Evolutionary conservation across 1,140 invertebrate species (phyloP).

Genomic region (Leguminivora glycinivorella): DNA sequence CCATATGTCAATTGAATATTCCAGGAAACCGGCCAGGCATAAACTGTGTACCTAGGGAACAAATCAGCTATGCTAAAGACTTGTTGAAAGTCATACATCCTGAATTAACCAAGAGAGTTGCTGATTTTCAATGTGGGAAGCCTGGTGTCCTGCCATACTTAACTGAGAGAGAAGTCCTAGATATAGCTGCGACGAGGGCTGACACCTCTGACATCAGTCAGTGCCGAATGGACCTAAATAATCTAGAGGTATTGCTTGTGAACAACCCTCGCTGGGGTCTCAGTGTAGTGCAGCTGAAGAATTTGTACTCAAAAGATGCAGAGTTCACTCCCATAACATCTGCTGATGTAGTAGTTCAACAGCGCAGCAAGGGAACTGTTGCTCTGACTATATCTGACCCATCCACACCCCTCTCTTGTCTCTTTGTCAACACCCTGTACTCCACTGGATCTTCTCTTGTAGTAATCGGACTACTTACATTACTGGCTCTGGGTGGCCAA

Average conservation of each 20-base stretch:
- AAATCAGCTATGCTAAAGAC: slow-evolving; percentile 80
- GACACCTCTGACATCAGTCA: slow-evolving; percentile 59
- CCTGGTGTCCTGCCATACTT: slow-evolving; percentile 76
- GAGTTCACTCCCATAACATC: slow-evolving; percentile 52
- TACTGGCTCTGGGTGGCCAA: slow-evolving; percentile 52
- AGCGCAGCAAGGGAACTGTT: slow-evolving; percentile 74
- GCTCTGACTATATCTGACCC: slow-evolving; percentile 81
- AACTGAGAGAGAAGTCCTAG: slow-evolving; percentile 80
- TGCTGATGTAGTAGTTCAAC: slow-evolving; percentile 78
- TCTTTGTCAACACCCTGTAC: slow-evolving; percentile 82
- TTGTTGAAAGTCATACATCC: slow-evolving; percentile 81
- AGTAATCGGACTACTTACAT: slow-evolving; percentile 66
- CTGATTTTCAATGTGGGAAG: slow-evolving; percentile 81
- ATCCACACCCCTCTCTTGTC: slow-evolving; percentile 83
- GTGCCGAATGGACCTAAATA: slow-evolving; percentile 81
- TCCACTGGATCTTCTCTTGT: slow-evolving; percentile 81
- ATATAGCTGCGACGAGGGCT: slow-evolving; percentile 66
- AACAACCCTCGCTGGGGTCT: slow-evolving; percentile 86
- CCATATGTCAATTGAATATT: slow-evolving; percentile 77
- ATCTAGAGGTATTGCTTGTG: slow-evolving; percentile 84
- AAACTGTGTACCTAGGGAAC: slow-evolving; percentile 81
- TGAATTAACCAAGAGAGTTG: slow-evolving; percentile 78
- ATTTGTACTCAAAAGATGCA: slow-evolving; percentile 58
- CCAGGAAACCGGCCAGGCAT: slow-evolving; percentile 75
- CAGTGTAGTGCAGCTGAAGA: slow-evolving; percentile 77